Evolutionary conservation across 2,888 invertebrate genomes (phyloP).

Genomic region (Tridacna gigas): DNA sequence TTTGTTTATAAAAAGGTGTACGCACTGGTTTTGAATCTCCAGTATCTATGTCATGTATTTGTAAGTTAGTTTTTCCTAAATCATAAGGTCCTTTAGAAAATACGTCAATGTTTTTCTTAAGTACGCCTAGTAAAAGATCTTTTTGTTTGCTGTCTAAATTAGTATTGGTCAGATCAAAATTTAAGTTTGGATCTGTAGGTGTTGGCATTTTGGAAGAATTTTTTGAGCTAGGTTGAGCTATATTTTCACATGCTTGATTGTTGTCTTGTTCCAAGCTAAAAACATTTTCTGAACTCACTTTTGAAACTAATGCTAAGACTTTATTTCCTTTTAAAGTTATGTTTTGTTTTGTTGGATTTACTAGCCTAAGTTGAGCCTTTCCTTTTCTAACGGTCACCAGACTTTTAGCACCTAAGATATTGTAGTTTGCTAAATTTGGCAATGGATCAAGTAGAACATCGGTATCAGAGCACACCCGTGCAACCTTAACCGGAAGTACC

Average conservation of each 20-base stretch:
- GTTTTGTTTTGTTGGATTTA: constrained; percentile 35
- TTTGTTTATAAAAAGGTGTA: no score
- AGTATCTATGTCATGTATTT: constrained; percentile 36
- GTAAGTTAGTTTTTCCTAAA: no score
- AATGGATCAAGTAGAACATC: no score
- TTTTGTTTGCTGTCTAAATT: neutral
- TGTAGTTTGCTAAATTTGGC: constrained; percentile 17
- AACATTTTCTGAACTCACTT: no score
- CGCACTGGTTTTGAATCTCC: no score
- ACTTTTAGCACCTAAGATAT: constrained; percentile 44
- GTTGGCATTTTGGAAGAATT: no score
- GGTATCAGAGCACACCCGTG: no score
- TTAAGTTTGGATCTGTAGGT: neutral
- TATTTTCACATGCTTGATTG: neutral
- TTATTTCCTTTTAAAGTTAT: constrained; percentile 38
- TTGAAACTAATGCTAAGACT: constrained; percentile 29
- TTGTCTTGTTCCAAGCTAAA: constrained; percentile 13
- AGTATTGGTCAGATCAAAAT: neutral
- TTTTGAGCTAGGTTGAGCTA: no score
- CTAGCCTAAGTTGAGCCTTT: constrained; percentile 27
- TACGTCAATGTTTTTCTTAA: constrained; percentile 45
- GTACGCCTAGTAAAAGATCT: constrained; percentile 29
- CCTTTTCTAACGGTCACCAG: constrained; percentile 37
- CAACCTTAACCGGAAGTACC: constrained; percentile 32
- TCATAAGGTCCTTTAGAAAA: constrained; percentile 53